Conservation (phyloP, 1,140 invertebrate genomes). For the Danaus melanippus region DNA sequence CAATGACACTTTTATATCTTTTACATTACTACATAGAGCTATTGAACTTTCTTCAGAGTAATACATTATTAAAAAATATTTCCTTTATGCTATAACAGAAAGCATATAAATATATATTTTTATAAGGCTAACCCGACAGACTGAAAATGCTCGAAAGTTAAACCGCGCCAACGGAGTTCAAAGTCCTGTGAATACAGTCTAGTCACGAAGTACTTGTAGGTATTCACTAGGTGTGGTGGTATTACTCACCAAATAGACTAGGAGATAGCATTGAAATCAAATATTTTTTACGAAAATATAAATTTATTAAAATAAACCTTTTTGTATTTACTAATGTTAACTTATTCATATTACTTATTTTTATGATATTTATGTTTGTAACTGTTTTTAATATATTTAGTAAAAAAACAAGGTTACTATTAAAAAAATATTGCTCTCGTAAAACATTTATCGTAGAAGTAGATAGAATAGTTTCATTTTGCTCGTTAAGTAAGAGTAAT, state of each 20-base stretch:
- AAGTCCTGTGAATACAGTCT: slow-evolving; percentile 18
- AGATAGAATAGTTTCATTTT: no score
- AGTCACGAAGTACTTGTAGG: slow-evolving; percentile 14
- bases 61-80: neutral
- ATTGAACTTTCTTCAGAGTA: neutral
- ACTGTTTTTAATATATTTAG: no score
- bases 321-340: no score
- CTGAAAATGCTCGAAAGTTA: slow-evolving; percentile 11
- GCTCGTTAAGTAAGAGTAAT: no score
- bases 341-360: no score
- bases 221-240: slow-evolving; percentile 17
- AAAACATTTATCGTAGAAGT: no score
- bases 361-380: no score
- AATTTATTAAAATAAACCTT: no score
- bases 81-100: neutral
- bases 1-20: slow-evolving; percentile 1
- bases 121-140: slow-evolving; percentile 6
- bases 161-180: slow-evolving; percentile 15
- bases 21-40: no score
- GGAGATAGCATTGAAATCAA: neutral
- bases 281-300: no score
- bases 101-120: neutral
- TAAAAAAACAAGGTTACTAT: no score
- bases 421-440: no score
- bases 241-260: slow-evolving; percentile 8